Evolutionary conservation across 30 jellyfish, hydroid and myxozoan species (phyloP), one percentile per base, ranked within the genome.

Genomic region (Euphysa ruthae): DNA sequence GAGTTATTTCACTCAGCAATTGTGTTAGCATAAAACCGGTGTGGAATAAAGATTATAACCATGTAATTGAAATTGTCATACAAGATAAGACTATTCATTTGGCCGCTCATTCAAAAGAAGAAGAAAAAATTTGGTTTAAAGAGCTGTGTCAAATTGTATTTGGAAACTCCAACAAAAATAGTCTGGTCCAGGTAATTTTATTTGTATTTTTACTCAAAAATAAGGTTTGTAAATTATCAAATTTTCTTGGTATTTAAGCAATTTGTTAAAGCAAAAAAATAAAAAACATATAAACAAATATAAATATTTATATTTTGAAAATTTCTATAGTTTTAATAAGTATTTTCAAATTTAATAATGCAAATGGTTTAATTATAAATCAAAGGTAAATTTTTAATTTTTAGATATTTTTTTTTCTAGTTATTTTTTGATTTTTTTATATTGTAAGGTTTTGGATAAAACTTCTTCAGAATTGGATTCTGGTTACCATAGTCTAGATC

Each of bases 11-110:
- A n/a, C 68, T 90, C 54, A 81, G 77, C 38, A 82, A 80, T 61
- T 90, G 98, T 54, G 98, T 90, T 20, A 90, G 98, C 61, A 81
- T 90, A 30, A 90, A 90, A 51, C 98, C 93, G 3, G 95, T 90
- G 7, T 90, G 98, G 98, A 74, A 90, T 77, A 90, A 90, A 63
- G 98, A 90, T 54, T 81, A 90, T 55, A 76, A 81, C 61, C 93
- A 90, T 49, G 98, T 90, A 4, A 14, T 90, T 14, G 98, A 90
- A 73, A 80, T 90, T 27, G 98, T 90, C 30, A 75, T 93, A 7
- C 84, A 81, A 28, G 98, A 90, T 72, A 82, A 82, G 68, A 90
- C 98, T 31, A 77, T 70, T 38, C 92, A 71, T 66, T 62, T 90
- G 43, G 98, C 95, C 19, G 98, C 98, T 4, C 84, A 88, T 27